These are phyloP conservation scores for Mormoops blainvillei DNA, from an alignment of 2,113 vertebrate genomes.

Conservation along the genomic window DNA sequence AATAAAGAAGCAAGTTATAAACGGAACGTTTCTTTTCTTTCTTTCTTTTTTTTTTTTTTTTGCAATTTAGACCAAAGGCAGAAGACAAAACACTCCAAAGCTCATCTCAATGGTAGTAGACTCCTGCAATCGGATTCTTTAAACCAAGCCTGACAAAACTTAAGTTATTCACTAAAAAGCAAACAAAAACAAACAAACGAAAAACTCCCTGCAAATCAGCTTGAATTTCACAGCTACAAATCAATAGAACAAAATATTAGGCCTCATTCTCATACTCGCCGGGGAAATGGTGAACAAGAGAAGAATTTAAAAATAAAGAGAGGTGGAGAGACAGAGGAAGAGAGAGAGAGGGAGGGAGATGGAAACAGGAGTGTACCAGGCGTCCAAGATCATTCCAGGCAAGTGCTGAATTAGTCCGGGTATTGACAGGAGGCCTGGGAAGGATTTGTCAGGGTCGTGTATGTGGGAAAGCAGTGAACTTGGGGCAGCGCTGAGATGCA, in stretches of 20 bases:
- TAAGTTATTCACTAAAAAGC: neutral
- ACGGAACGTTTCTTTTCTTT: neutral
- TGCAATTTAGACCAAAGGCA: neutral
- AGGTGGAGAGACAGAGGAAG: neutral
- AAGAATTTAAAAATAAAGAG: neutral
- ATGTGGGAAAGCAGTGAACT: neutral
- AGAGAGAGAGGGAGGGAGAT: neutral
- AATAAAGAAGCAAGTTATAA: neutral
- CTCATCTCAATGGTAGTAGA: neutral
- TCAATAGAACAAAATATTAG: neutral
- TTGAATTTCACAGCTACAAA: neutral
- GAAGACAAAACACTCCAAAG: neutral
- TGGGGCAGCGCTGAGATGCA: neutral
- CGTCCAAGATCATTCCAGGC: neutral
- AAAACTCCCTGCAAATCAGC: neutral
- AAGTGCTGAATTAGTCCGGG: neutral
- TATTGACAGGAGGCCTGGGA: neutral
- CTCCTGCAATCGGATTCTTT: neutral
- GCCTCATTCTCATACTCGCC: neutral
- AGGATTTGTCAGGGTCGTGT: neutral
- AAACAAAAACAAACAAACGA: neutral
- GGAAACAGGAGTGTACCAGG: neutral
- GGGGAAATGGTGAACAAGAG: neutral
- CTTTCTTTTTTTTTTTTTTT: neutral
- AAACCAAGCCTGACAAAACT: neutral